These are phyloP conservation scores for Cataglyphis livida DNA, from an alignment of 2,888 invertebrate species.

Conservation along the genomic window DNA sequence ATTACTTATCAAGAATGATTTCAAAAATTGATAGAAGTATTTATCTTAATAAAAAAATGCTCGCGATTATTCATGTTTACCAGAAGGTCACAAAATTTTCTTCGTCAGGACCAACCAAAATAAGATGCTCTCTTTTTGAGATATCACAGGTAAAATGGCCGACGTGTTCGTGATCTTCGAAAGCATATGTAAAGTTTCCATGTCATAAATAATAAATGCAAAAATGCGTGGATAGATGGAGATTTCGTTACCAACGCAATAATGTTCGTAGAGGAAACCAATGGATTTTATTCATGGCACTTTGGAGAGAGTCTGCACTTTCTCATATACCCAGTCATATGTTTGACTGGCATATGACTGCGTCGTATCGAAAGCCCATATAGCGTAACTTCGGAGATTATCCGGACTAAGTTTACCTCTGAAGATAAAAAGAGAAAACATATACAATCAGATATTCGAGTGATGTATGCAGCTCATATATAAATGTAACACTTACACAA, in stretches of 20 bases:
- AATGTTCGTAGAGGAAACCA: slow-evolving; percentile 46
- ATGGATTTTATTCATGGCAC: slow-evolving; percentile 87
- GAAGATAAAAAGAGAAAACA: slow-evolving; percentile 74
- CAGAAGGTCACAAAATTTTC: slow-evolving; percentile 52
- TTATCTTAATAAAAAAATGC: slow-evolving; percentile 50
- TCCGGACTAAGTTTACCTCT: slow-evolving; percentile 93
- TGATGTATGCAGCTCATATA: background rate
- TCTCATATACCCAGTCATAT: slow-evolving; percentile 92
- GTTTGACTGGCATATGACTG: slow-evolving; percentile 89
- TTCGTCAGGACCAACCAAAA: slow-evolving; percentile 57
- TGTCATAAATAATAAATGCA: slow-evolving; percentile 82
- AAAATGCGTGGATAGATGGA: slow-evolving; percentile 68
- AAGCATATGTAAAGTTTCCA: slow-evolving; percentile 69
- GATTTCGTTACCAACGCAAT: slow-evolving; percentile 63
- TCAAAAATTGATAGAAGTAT: slow-evolving; percentile 39
- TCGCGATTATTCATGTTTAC: slow-evolving; percentile 14
- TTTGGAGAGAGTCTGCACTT: slow-evolving; percentile 91
- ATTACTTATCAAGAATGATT: slow-evolving; percentile 66
- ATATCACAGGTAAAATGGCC: slow-evolving; percentile 84
- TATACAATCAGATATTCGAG: background rate
- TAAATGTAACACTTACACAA: slow-evolving; percentile 89
- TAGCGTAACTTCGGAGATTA: slow-evolving; percentile 90
- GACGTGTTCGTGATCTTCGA: slow-evolving; percentile 75
- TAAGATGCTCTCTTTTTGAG: slow-evolving; percentile 72
- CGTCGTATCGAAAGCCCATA: slow-evolving; percentile 89